These are phyloP conservation scores for Nymphalis polychloros DNA, from an alignment of 2,888 invertebrate species.

Conservation along the genomic window DNA sequence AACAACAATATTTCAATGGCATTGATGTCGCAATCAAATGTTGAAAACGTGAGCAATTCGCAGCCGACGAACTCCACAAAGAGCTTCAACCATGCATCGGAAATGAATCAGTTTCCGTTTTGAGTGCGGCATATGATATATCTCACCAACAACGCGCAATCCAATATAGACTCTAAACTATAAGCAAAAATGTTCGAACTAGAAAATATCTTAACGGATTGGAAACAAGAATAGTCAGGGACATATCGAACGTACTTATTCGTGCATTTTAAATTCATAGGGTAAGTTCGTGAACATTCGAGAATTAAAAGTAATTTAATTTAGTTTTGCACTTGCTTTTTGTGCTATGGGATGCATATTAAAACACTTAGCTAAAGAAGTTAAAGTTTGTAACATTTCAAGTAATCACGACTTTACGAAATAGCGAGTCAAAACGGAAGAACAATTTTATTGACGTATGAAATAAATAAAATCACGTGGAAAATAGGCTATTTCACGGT, in stretches of 20 bases:
- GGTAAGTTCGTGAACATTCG: conserved; percentile 53
- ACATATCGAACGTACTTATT: conserved; percentile 57
- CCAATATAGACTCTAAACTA: conserved; percentile 57
- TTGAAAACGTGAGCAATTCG: conserved; percentile 78
- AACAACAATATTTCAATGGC: conserved; percentile 51
- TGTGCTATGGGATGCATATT: conserved; percentile 39
- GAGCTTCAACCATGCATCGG: conserved; percentile 79
- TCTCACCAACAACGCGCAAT: conserved; percentile 53
- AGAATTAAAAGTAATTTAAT: conserved; percentile 57
- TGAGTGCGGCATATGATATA: conserved; percentile 74
- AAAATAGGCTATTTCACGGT: conserved; percentile 82
- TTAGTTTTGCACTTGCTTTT: conserved; percentile 39
- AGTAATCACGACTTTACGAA: conserved; percentile 52
- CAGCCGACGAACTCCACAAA: conserved; percentile 75
- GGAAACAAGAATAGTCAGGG: conserved; percentile 54
- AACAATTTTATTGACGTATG: conserved; percentile 73
- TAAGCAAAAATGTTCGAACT: conserved; percentile 53
- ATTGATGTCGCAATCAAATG: conserved; percentile 78
- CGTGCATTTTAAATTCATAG: conserved; percentile 58
- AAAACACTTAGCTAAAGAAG: conserved; percentile 26
- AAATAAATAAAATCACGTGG: conserved; percentile 80
- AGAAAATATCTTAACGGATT: conserved; percentile 48
- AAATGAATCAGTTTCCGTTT: conserved; percentile 81
- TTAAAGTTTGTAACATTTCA: conserved; percentile 8
- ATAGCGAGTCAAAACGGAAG: conserved; percentile 56